Percentiles rank a stretch among this genome's conserved stretches.
Evolutionary conservation across 2,797 vertebrate genomes (phyloP).

Genomic region (Neosalanx taihuensis): DNA sequence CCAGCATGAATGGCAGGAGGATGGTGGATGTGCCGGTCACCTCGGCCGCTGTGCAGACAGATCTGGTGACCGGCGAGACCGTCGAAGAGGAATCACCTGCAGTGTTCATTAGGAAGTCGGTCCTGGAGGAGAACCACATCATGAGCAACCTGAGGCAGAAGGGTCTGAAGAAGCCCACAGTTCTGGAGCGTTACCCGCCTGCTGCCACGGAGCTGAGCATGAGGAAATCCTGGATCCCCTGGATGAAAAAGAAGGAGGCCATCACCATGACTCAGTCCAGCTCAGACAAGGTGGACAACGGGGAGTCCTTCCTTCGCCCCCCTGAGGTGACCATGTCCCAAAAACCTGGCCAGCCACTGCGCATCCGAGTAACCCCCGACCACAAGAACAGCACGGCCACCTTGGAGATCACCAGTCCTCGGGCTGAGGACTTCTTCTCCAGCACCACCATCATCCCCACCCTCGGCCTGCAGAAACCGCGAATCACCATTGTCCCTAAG

Average conservation of each 20-base stretch:
- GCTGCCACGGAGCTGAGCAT: conserved; percentile 78
- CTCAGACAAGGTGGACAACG: conserved; percentile 65
- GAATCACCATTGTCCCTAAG: conserved; percentile 92
- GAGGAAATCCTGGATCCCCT: conserved; percentile 87
- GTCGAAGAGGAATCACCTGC: conserved; percentile 88
- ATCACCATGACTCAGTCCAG: conserved; percentile 53
- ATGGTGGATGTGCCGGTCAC: conserved; percentile 85
- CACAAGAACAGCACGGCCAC: conserved; percentile 88
- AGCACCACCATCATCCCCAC: conserved; percentile 94
- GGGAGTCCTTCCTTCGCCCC: conserved; percentile 51
- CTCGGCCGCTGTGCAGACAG: conserved; percentile 90
- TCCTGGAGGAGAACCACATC: conserved; percentile 92
- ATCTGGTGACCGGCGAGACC: conserved; percentile 62
- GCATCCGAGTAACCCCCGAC: conserved; percentile 91
- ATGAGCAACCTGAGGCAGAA: conserved; percentile 93
- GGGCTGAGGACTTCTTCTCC: conserved; percentile 91
- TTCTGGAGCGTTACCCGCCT: conserved; percentile 88
- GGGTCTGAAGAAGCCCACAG: conserved; percentile 80
- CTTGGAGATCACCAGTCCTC: conserved; percentile 91
- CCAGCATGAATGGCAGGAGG: conserved; percentile 83
- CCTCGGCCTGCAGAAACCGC: conserved; percentile 87
- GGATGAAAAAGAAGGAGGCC: conserved; percentile 87
- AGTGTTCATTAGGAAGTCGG: conserved; percentile 91
- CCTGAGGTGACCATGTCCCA: conserved; percentile 78
- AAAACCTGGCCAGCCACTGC: conserved; percentile 86